A percentile compares a stretch with the other conserved stretches of the same genome.
These are phyloP conservation scores for Hydra vulgaris DNA, from an alignment of 30 jellyfish, hydroid and myxozoan genomes.

Conservation along the genomic window DNA sequence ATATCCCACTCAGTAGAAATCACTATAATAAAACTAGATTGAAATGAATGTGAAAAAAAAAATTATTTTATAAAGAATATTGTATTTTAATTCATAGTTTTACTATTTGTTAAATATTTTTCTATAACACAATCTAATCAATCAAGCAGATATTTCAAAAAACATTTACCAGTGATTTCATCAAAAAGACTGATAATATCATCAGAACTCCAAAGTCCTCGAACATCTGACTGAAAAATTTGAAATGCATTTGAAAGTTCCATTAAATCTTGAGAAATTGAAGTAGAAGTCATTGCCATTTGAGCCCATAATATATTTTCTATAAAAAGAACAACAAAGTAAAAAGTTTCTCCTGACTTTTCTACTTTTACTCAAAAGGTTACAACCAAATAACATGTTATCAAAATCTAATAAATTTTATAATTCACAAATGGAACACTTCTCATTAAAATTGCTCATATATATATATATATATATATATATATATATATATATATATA, in stretches of 20 bases:
- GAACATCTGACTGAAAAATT: constrained; percentile 37
- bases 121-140: no score
- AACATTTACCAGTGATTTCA: constrained; percentile 53
- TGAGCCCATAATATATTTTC: constrained; percentile 58
- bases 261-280: constrained; percentile 25
- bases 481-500: no score
- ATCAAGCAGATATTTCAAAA: not conserved
- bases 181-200: constrained; percentile 68
- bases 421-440: no score
- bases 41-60: not conserved
- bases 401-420: no score
- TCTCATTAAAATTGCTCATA: no score
- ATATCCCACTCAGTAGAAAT: constrained; percentile 73
- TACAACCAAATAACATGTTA: no score
- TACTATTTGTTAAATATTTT: no score
- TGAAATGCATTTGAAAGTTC: constrained; percentile 51
- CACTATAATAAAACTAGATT: constrained; percentile 6
- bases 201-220: constrained; percentile 68
- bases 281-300: constrained; percentile 22
- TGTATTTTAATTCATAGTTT: no score
- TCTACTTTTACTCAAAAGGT: not conserved
- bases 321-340: constrained; percentile 7
- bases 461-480: no score
- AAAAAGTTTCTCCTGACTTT: no score
- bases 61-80: no score